These are phyloP conservation scores for Lysandra bellargus DNA, from an alignment of 2,888 invertebrate genomes.

Conservation along the genomic window DNA sequence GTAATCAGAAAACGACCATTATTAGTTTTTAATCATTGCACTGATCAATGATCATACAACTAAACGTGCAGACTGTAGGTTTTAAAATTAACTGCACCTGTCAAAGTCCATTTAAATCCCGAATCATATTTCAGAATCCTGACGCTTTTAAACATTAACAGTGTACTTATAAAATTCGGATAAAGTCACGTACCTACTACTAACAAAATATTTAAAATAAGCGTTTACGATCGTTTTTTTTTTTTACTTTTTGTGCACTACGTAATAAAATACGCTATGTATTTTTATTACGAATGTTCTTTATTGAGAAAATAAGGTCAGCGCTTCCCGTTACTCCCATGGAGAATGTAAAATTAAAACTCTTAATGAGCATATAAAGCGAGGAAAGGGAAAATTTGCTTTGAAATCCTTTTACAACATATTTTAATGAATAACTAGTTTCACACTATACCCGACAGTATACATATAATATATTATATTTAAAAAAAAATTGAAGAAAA, in stretches of 20 bases:
- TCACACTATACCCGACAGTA: background rate
- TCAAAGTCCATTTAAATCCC: background rate
- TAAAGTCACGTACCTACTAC: conserved; percentile 10
- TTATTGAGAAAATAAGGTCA: conserved; percentile 29
- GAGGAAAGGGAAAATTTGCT: background rate
- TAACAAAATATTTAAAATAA: conserved; percentile 17
- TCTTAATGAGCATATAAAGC: conserved; percentile 24
- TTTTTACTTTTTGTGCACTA: background rate
- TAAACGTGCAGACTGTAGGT: too few relatives aligned
- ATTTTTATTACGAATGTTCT: conserved; percentile 16
- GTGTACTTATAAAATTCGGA: background rate
- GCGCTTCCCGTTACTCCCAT: conserved; percentile 18
- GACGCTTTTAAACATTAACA: background rate
- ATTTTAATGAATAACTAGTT: background rate
- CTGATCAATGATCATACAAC: too few relatives aligned
- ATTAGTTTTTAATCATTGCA: too few relatives aligned
- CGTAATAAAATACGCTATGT: background rate
- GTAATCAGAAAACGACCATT: too few relatives aligned
- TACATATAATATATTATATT: background rate
- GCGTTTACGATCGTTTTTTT: background rate
- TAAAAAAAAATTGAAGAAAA: background rate
- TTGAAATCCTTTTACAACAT: background rate
- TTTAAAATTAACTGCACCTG: background rate
- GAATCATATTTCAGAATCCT: background rate
- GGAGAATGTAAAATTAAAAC: conserved; percentile 26